Evolutionary conservation across 1,140 invertebrate species (phyloP).

Genomic region (Anastatus disparis): DNA sequence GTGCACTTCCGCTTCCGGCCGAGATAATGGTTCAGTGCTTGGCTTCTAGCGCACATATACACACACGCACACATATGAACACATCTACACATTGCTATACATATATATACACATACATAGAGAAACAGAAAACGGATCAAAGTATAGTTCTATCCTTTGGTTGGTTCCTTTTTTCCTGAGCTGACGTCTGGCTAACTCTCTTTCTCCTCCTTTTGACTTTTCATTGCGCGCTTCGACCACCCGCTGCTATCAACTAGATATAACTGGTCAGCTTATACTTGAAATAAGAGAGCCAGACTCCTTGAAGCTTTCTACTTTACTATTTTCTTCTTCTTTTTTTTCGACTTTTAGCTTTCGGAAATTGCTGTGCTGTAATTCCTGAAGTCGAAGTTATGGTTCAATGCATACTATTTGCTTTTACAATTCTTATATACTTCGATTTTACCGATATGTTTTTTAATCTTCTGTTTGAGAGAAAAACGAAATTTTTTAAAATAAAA

Average conservation of each 20-base stretch:
- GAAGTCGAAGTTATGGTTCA: too few relatives aligned
- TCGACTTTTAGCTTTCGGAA: conserved; percentile 15
- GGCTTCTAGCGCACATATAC: conserved; percentile 17
- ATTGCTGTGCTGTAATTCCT: conserved; percentile 32
- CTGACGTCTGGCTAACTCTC: not conserved
- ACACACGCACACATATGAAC: not conserved
- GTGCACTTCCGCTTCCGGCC: conserved; percentile 64
- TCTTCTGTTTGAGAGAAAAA: too few relatives aligned
- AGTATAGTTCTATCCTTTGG: not conserved
- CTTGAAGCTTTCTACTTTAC: not conserved
- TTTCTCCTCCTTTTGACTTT: conserved; percentile 1
- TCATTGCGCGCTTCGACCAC: conserved; percentile 16
- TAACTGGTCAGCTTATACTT: conserved; percentile 18
- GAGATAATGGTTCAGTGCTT: conserved; percentile 62
- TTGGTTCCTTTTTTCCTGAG: not conserved
- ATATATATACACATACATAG: too few relatives aligned
- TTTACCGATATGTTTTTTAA: too few relatives aligned
- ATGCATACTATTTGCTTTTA: too few relatives aligned
- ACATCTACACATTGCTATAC: too few relatives aligned
- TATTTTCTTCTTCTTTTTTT: not conserved
- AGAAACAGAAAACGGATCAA: too few relatives aligned
- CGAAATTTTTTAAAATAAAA: too few relatives aligned
- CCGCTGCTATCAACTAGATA: conserved; percentile 18
- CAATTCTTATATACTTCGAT: too few relatives aligned
- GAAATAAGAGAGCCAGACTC: too few relatives aligned